phyloP scores from a whole-genome alignment of 2,888 invertebrate genomes.

The Flabesymbios commensalis region DNA sequence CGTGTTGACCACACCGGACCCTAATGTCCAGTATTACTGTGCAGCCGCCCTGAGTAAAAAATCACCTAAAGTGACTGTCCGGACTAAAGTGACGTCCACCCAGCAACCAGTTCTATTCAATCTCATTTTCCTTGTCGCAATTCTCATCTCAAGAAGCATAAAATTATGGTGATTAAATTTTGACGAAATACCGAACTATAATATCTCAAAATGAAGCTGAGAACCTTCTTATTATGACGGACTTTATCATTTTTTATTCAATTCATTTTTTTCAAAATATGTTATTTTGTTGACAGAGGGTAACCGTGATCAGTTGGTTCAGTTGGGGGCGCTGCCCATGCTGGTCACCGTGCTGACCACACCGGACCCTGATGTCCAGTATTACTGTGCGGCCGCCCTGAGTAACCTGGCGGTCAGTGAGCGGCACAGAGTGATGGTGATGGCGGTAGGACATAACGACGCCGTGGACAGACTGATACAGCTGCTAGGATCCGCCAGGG shows the following conservation, averaged over 20 bases:
- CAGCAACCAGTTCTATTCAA: too few species aligned
- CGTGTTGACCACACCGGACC: conserved; percentile 40
- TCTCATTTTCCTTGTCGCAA: too few species aligned
- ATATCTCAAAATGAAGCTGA: too few species aligned
- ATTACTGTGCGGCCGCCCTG: conserved; percentile 50
- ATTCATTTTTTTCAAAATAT: too few species aligned
- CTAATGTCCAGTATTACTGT: conserved; percentile 49
- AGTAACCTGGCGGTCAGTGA: conserved; percentile 51
- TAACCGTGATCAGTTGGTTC: conserved; percentile 45
- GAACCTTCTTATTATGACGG: too few species aligned
- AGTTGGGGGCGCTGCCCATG: conserved; percentile 45
- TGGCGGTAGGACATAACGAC: conserved; percentile 50
- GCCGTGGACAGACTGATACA: conserved; percentile 40
- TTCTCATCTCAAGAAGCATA: too few species aligned
- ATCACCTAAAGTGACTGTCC: too few species aligned
- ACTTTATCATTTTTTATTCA: too few species aligned
- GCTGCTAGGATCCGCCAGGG: conserved; percentile 14
- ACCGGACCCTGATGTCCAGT: conserved; percentile 45
- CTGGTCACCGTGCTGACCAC: conserved; percentile 44
- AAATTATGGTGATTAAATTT: too few species aligned
- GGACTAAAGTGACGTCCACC: too few species aligned
- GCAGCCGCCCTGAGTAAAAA: conserved; percentile 53
- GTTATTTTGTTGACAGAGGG: conserved; percentile 40
- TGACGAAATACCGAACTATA: too few species aligned
- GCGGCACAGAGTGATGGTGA: conserved; percentile 49